These are phyloP conservation scores for Tachysurus fulvidraco DNA, from an alignment of 2,113 vertebrate genomes.

Conservation along the genomic window DNA sequence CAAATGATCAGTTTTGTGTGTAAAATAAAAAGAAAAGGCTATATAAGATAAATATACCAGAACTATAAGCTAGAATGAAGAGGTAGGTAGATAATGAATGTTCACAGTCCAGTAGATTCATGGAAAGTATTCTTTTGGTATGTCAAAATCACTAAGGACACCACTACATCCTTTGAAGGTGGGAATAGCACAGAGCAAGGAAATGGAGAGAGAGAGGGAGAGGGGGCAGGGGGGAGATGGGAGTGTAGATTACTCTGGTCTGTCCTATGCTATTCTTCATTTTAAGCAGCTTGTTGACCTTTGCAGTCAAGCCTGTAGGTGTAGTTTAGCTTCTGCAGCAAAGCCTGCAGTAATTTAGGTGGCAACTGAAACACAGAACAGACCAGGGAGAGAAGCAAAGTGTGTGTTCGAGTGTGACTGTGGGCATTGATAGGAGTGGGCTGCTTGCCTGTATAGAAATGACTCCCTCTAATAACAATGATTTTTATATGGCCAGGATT, in stretches of 20 bases:
- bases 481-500: constrained; percentile 60
- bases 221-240: constrained; percentile 54
- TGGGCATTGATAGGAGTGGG: constrained; percentile 30
- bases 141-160: constrained; percentile 58
- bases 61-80: constrained; percentile 19
- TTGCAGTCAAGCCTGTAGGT: constrained; percentile 72
- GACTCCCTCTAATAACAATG: constrained; percentile 60
- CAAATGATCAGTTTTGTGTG: constrained; percentile 1
- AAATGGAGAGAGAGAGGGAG: constrained; percentile 24
- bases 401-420: constrained; percentile 35
- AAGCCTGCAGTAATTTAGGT: constrained; percentile 67
- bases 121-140: constrained; percentile 55
- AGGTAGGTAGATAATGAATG: constrained; percentile 52
- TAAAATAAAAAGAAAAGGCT: constrained; percentile 6
- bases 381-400: constrained; percentile 40
- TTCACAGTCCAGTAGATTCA: constrained; percentile 56
- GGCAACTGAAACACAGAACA: constrained; percentile 57
- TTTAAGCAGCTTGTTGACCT: constrained; percentile 78
- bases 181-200: not conserved
- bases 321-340: constrained; percentile 64
- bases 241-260: constrained; percentile 64
- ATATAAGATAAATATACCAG: constrained; percentile 7
- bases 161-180: constrained; percentile 50
- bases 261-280: constrained; percentile 69
- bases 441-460: constrained; percentile 56